Conservation (phyloP, 2,113 vertebrate species). For the Tragelaphus buxtoni region DNA sequence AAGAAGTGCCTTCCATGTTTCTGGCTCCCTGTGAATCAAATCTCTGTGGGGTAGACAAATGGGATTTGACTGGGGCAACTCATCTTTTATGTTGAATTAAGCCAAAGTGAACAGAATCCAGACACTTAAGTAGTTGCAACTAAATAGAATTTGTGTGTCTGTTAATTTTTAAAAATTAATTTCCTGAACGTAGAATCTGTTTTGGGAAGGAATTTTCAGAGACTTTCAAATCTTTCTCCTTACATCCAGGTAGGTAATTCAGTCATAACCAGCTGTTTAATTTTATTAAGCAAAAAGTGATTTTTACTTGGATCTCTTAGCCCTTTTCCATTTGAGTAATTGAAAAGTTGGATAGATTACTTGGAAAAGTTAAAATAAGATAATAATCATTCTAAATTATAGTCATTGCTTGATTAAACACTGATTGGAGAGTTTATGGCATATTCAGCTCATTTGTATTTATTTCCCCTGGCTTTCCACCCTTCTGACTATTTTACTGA, state of each 20-base stretch:
- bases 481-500: not conserved
- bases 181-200: not conserved
- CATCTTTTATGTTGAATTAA: not conserved
- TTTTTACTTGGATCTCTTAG: not conserved
- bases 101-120: not conserved
- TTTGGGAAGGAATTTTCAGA: not conserved
- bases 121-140: not conserved
- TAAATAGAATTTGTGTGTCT: not conserved
- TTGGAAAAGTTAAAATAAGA: not conserved
- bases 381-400: not conserved
- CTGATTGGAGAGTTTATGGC: not conserved
- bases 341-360: not conserved
- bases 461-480: not conserved
- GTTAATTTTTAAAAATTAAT: constrained; percentile 14
- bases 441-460: not conserved
- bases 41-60: not conserved
- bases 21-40: not conserved
- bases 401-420: not conserved
- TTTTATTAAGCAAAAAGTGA: not conserved
- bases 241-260: not conserved
- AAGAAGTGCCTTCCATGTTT: not conserved
- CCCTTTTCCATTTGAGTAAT: not conserved
- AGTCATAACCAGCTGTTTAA: not conserved
- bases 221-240: not conserved
- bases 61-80: not conserved